A percentile compares a stretch with the other conserved stretches of the same genome.
Conservation (phyloP, 2,888 invertebrate genomes). For the Aphidius colemani region DNA sequence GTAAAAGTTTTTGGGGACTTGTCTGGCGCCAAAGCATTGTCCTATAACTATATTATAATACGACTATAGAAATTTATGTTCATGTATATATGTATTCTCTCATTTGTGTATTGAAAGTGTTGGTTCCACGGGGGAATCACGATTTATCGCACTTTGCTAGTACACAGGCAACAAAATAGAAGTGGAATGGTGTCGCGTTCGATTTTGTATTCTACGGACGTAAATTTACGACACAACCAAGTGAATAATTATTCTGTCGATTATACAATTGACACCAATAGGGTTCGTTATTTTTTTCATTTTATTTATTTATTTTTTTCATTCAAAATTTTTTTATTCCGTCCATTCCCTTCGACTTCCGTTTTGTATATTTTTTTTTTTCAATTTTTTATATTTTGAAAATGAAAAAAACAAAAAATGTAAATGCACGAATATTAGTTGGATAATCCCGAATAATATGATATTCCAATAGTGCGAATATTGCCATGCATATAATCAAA, state of each 20-base stretch:
- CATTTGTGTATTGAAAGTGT: conserved; percentile 19
- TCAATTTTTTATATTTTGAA: no score
- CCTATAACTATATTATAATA: conserved; percentile 17
- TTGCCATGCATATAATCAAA: no score
- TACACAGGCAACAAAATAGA: conserved; percentile 30
- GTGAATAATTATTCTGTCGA: conserved; percentile 30
- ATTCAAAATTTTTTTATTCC: background rate
- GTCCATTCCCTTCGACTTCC: no score
- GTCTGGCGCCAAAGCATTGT: conserved; percentile 20
- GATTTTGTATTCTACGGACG: conserved; percentile 39
- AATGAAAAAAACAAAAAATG: no score
- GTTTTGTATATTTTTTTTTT: no score
- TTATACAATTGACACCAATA: conserved; percentile 30
- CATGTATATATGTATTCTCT: conserved; percentile 16
- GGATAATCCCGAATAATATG: no score
- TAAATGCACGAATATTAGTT: no score
- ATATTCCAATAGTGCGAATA: no score
- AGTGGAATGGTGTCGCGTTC: conserved; percentile 33
- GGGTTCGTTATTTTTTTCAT: conserved; percentile 10
- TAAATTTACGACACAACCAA: conserved; percentile 29
- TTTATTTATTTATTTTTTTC: conserved; percentile 10
- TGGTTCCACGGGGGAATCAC: conserved; percentile 27
- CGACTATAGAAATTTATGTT: conserved; percentile 16
- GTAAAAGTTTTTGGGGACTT: conserved; percentile 21
- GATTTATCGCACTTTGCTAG: conserved; percentile 37